Evolutionary conservation across 2,797 vertebrate genomes (phyloP), one percentile per base, ranked within the genome.

Genomic region (Sphaeramia orbicularis): DNA sequence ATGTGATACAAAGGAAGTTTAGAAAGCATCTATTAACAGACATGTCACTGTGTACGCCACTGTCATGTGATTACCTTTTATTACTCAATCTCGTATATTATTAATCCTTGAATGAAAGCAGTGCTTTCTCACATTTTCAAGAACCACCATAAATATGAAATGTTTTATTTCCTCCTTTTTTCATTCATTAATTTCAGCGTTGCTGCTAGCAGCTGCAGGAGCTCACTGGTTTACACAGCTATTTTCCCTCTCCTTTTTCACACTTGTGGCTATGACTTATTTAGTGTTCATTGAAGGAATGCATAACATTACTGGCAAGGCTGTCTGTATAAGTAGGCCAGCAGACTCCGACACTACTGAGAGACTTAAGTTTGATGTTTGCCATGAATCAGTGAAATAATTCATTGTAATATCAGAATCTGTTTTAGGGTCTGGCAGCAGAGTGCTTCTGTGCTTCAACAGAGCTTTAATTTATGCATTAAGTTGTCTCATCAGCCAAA

Each of bases 61-160:
- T 45, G 70, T 69, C 65, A 13, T 52, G 83, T 90, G 86, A 92
- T 92, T 86, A 85, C 83, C 78, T 91, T 89, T 87, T 78, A 89
- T 92, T 91, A 88, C 89, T 87, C 76, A 90, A 87, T 82, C 58
- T 71, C 67, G 83, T 92, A 72, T 67, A 90, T 91, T 88, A 90
- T 91, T 84, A 87, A 92, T 90, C 80, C 65, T 71, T 66, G 50
- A 60, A 42, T 81, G 83, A 86, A 89, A 86, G 76, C 63, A 56
- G 36, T 55, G 67, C 73, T 77, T 85, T 81, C 3, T 16, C 76
- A 61, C 78, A 83, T 85, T 90, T 80, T 79, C 76, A 87, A 91
- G 85, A 78, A 87, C 86, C 74, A 32, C 62, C 83, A 89, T 91
- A 80, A 92, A 93, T 92, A 90, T 91, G 78, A 81, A 81, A 88